Evolutionary conservation across 2,888 invertebrate genomes (phyloP).

Genomic region (Lasioglossum figueresi): DNA sequence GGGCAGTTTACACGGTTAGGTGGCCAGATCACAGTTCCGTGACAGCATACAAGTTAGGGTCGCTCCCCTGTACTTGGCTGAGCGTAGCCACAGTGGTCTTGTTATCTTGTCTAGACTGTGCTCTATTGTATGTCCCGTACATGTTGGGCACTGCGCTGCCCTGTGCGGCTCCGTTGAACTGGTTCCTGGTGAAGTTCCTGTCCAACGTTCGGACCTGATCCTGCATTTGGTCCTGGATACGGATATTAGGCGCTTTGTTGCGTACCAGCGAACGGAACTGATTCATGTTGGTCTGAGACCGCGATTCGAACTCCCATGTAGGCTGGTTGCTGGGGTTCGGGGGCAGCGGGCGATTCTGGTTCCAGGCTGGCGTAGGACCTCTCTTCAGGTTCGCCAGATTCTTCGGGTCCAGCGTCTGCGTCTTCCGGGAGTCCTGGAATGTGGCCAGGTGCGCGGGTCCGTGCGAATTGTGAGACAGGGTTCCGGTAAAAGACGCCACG

Average conservation of each 20-base stretch:
- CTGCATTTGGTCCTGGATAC: conserved; percentile 81
- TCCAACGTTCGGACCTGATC: conserved; percentile 82
- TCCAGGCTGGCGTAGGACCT: conserved; percentile 81
- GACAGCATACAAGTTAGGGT: conserved; percentile 89
- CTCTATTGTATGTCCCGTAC: conserved; percentile 82
- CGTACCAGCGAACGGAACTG: conserved; percentile 85
- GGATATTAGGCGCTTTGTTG: conserved; percentile 81
- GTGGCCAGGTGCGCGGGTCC: conserved; percentile 82
- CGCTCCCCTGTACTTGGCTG: conserved; percentile 82
- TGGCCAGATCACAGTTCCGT: conserved; percentile 85
- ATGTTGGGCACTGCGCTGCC: conserved; percentile 82
- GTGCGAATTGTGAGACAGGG: conserved; percentile 82
- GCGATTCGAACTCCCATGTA: conserved; percentile 80
- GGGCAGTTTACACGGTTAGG: conserved; percentile 30
- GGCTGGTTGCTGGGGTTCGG: conserved; percentile 74
- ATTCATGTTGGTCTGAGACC: conserved; percentile 84
- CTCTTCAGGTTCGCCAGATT: conserved; percentile 81
- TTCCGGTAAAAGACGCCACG: conserved; percentile 82
- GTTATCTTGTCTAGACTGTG: conserved; percentile 80
- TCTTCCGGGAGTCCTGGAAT: conserved; percentile 82
- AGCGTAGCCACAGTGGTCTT: conserved; percentile 79
- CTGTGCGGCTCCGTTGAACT: conserved; percentile 76
- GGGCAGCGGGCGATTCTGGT: conserved; percentile 80
- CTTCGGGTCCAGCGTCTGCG: conserved; percentile 82
- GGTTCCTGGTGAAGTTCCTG: conserved; percentile 81